Conservation (phyloP, 2,888 invertebrate species). For the Brassicogethes aeneus region DNA sequence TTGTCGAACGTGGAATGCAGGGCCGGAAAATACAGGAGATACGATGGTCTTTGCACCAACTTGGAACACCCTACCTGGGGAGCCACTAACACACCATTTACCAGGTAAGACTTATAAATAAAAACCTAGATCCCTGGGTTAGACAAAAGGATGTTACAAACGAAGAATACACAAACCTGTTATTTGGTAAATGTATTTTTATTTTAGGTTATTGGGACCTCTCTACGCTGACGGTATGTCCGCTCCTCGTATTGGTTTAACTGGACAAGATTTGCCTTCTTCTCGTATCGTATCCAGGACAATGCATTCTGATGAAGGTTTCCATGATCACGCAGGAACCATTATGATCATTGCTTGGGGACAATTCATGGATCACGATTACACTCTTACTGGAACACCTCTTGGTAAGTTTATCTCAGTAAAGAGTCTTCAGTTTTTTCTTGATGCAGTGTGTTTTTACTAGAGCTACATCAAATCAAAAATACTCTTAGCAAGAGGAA, state of each 20-base stretch:
- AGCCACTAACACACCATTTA: conserved; percentile 74
- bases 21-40: conserved; percentile 77
- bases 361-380: conserved; percentile 92
- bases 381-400: conserved; percentile 80
- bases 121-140: neutral
- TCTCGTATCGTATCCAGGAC: conserved; percentile 81
- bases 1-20: conserved; percentile 81
- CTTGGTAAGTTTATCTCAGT: conserved; percentile 65
- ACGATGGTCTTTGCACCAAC: conserved; percentile 85
- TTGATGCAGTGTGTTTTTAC: too few species aligned
- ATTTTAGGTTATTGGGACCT: conserved; percentile 60
- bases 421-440: too few species aligned
- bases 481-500: too few species aligned
- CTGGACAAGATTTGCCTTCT: conserved; percentile 68
- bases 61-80: conserved; percentile 86
- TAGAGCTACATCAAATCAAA: too few species aligned
- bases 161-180: neutral
- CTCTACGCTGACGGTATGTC: conserved; percentile 79
- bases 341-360: conserved; percentile 93
- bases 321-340: conserved; percentile 88
- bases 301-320: conserved; percentile 88
- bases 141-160: neutral
- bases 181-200: conserved; percentile 2
- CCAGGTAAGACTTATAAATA: conserved; percentile 57
- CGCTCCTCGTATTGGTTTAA: conserved; percentile 70